A percentile compares a stretch with the other conserved stretches of the same genome.
phyloP scores from a whole-genome alignment of 2,888 invertebrate species.

The Chloroclystis v-ata region DNA sequence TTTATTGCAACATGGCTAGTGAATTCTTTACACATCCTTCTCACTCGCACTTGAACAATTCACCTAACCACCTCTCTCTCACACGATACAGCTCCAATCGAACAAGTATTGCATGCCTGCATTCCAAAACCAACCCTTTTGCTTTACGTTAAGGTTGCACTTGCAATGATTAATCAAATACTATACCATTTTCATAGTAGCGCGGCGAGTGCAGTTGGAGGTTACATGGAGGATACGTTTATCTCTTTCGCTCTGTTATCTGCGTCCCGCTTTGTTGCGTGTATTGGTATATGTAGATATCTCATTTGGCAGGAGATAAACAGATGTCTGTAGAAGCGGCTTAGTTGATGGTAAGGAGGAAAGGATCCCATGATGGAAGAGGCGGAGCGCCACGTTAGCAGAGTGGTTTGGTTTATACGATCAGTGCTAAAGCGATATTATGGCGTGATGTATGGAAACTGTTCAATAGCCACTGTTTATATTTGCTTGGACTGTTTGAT shows the following conservation, averaged over 20 bases:
- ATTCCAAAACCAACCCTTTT: constrained; percentile 59
- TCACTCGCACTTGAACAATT: constrained; percentile 41
- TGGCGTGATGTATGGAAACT: constrained; percentile 38
- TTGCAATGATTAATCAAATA: constrained; percentile 55
- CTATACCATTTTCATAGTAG: constrained; percentile 13
- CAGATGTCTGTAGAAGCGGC: constrained; percentile 64
- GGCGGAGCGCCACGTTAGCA: constrained; percentile 57
- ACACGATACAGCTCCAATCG: constrained; percentile 42
- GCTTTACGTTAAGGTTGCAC: constrained; percentile 62
- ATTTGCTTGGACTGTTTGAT: constrained; percentile 5
- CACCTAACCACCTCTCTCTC: constrained; percentile 46
- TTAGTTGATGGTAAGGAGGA: constrained; percentile 49
- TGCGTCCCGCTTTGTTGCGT: constrained; percentile 67
- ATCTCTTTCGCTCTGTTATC: constrained; percentile 59
- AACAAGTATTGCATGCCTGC: constrained; percentile 41
- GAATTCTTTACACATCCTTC: constrained; percentile 47
- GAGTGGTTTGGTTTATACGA: constrained; percentile 25
- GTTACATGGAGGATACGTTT: constrained; percentile 58
- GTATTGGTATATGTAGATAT: constrained; percentile 71
- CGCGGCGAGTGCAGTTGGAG: constrained; percentile 57
- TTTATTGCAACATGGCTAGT: constrained; percentile 58
- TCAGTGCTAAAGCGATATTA: constrained; percentile 41
- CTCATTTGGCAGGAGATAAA: constrained; percentile 70
- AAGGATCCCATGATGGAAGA: constrained; percentile 70
- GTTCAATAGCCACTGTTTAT: constrained; percentile 35